phyloP scores from a whole-genome alignment of 2,113 vertebrate species.

The Siniperca knerii region DNA sequence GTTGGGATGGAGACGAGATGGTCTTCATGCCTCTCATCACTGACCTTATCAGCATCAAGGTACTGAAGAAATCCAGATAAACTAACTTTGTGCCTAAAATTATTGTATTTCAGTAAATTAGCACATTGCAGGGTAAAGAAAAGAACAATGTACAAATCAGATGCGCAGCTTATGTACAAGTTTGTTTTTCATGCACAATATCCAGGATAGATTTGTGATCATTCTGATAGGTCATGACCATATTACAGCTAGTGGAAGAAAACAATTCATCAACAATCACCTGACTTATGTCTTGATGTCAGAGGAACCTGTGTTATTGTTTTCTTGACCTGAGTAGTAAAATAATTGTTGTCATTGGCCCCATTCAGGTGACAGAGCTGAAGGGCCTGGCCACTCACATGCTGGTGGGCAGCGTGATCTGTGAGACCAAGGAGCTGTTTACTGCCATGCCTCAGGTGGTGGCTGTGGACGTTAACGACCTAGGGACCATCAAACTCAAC shows the following conservation, averaged over 20 bases:
- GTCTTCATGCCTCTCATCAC: constrained; percentile 93
- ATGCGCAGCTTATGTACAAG: background rate
- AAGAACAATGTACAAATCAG: background rate
- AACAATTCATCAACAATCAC: background rate
- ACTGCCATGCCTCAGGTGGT: constrained; percentile 96
- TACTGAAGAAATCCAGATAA: constrained; percentile 59
- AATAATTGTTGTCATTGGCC: constrained; percentile 3
- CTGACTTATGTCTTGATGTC: background rate
- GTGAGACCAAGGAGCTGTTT: constrained; percentile 98
- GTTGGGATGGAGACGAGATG: constrained; percentile 97
- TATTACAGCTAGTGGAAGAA: background rate
- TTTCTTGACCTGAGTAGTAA: background rate
- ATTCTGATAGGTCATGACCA: background rate
- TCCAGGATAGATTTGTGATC: background rate
- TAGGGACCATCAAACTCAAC: constrained; percentile 98
- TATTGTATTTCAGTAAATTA: background rate
- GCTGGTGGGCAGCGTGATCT: constrained; percentile 96
- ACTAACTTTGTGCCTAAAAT: background rate
- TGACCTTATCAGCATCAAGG: constrained; percentile 98
- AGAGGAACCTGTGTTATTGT: background rate
- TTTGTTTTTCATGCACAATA: background rate
- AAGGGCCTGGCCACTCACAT: constrained; percentile 96
- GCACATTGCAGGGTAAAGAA: background rate
- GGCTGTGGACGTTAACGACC: constrained; percentile 97
- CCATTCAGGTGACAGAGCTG: constrained; percentile 92